A percentile compares a stretch with the other conserved stretches of the same genome.
phyloP scores from a whole-genome alignment of 2,888 invertebrate species.

The Cotesia congregata region DNA sequence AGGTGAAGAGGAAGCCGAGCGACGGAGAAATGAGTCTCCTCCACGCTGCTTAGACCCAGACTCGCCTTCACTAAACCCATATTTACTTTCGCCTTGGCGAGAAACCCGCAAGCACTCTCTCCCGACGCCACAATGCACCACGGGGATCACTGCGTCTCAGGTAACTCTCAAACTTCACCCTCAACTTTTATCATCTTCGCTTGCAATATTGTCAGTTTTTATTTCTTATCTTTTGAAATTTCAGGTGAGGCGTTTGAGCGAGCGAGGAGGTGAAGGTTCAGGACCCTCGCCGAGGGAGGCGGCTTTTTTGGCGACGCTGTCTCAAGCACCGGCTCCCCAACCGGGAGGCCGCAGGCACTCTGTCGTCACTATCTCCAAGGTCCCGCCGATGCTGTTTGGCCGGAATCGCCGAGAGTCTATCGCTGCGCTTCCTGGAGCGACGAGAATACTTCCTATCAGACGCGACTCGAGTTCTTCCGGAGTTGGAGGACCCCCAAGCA shows the following conservation, averaged over 20 bases:
- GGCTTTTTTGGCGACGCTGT: slow-evolving; percentile 86
- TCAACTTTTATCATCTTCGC: neutral
- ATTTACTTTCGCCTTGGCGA: slow-evolving; percentile 85
- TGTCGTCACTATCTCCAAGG: slow-evolving; percentile 88
- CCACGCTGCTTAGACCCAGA: slow-evolving; percentile 81
- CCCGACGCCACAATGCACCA: slow-evolving; percentile 87
- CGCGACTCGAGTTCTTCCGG: slow-evolving; percentile 69
- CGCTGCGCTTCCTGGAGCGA: slow-evolving; percentile 79
- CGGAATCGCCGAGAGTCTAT: slow-evolving; percentile 86
- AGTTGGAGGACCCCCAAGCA: slow-evolving; percentile 79
- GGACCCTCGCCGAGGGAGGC: slow-evolving; percentile 85
- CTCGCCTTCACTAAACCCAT: slow-evolving; percentile 83
- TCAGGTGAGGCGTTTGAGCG: slow-evolving; percentile 84
- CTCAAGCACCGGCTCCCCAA: slow-evolving; percentile 80
- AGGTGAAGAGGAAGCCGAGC: slow-evolving; percentile 77
- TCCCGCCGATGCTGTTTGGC: slow-evolving; percentile 83
- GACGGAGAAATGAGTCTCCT: slow-evolving; percentile 71
- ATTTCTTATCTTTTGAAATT: too few species aligned
- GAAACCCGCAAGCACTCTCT: slow-evolving; percentile 86
- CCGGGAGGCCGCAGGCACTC: slow-evolving; percentile 87
- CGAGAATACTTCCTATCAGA: slow-evolving; percentile 70
- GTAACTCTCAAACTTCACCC: slow-evolving; percentile 51
- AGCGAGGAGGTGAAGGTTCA: slow-evolving; percentile 82
- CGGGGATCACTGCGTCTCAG: slow-evolving; percentile 90
- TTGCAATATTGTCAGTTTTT: too few species aligned